These are phyloP conservation scores for Onthophagus sagittarius DNA, from an alignment of 2,888 invertebrate genomes.

Conservation along the genomic window DNA sequence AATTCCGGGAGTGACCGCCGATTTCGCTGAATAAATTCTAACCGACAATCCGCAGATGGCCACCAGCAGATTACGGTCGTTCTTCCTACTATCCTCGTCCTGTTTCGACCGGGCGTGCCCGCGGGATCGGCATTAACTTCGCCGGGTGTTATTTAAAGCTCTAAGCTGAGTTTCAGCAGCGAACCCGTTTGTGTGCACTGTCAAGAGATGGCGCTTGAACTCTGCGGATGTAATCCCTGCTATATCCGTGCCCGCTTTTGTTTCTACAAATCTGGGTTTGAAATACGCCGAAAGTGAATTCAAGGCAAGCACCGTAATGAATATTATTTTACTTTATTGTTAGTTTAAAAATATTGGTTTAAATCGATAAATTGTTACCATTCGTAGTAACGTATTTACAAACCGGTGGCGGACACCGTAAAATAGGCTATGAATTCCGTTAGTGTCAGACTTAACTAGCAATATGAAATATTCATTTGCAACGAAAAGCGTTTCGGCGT, in stretches of 20 bases:
- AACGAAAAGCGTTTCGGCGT: background rate
- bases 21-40: background rate
- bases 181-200: background rate
- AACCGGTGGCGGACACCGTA: background rate
- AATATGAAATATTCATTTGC: background rate
- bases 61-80: background rate
- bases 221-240: background rate
- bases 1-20: background rate
- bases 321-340: background rate
- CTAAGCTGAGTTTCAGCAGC: background rate
- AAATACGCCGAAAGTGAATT: background rate
- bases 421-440: slow-evolving; percentile 13
- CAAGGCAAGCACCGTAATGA: background rate
- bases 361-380: too few relatives aligned
- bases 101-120: background rate
- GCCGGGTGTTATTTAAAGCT: slow-evolving; percentile 13
- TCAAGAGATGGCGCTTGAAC: background rate
- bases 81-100: background rate
- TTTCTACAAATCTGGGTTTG: background rate
- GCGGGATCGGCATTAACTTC: slow-evolving; percentile 4
- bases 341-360: background rate
- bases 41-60: background rate
- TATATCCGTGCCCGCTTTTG: background rate
- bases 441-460: background rate
- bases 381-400: background rate